Evolutionary conservation across 2,888 invertebrate species (phyloP).

Genomic region (Netelia inedita): DNA sequence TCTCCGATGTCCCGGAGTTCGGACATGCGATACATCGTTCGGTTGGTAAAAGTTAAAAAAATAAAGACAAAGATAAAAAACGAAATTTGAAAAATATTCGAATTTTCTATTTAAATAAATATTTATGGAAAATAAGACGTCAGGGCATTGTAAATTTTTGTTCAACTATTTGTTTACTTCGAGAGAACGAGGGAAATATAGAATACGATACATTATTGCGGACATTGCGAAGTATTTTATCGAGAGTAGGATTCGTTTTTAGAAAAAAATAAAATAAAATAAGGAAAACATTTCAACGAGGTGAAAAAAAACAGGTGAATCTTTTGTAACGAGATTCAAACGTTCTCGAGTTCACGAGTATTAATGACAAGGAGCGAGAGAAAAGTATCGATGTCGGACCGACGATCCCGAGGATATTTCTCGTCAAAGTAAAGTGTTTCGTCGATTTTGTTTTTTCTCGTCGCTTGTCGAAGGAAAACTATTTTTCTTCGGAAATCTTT

Average conservation of each 20-base stretch:
- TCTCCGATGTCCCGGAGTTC: background rate
- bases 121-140: too few species aligned
- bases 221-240: background rate
- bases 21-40: constrained; percentile 46
- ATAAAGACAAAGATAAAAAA: background rate
- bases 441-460: constrained; percentile 2
- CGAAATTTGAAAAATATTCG: background rate
- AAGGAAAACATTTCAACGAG: background rate
- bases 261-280: background rate
- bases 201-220: background rate
- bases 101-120: background rate
- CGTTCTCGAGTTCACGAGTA: constrained; percentile 35
- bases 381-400: constrained; percentile 7
- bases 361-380: constrained; percentile 25
- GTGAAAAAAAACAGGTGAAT: background rate
- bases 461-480: background rate
- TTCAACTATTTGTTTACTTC: constrained; percentile 16
- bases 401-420: constrained; percentile 10
- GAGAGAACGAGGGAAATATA: background rate
- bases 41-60: background rate
- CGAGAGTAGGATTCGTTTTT: background rate
- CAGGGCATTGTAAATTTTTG: background rate
- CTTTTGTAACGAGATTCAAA: background rate
- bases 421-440: background rate
- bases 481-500: background rate